These are phyloP conservation scores for Spilogale gracilis DNA, from an alignment of 2,113 vertebrate species.

Conservation along the genomic window DNA sequence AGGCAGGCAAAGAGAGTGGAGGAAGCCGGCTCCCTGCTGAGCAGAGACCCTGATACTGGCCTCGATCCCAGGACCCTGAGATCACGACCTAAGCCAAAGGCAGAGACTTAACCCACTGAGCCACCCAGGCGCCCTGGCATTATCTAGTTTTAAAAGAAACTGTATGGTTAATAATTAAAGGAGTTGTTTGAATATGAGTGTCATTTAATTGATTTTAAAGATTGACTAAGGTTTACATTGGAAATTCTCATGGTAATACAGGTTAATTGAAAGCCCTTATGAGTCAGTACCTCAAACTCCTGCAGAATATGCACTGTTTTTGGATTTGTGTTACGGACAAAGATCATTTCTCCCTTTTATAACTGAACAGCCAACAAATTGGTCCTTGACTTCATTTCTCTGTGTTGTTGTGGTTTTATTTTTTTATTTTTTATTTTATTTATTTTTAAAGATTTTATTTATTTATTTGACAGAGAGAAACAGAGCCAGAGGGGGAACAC, in stretches of 20 bases:
- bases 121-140: neutral
- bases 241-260: constrained; percentile 71
- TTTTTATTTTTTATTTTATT: no score
- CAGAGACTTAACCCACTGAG: no score
- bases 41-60: no score
- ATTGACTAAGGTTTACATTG: constrained; percentile 72
- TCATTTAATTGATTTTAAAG: constrained; percentile 56
- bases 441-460: no score
- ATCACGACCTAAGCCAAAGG: no score
- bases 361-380: neutral
- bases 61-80: no score
- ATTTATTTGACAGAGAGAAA: no score
- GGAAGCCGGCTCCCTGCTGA: no score
- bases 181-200: constrained; percentile 47
- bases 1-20: no score
- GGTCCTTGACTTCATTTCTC: neutral
- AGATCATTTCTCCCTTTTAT: neutral
- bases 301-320: constrained; percentile 22
- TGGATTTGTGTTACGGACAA: neutral
- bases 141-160: neutral
- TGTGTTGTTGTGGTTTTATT: neutral
- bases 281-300: constrained; percentile 34
- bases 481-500: no score
- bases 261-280: constrained; percentile 76
- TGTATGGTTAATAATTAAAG: constrained; percentile 40